Evolutionary conservation across 2,888 invertebrate species (phyloP).

Genomic region (Platypus cylindrus): DNA sequence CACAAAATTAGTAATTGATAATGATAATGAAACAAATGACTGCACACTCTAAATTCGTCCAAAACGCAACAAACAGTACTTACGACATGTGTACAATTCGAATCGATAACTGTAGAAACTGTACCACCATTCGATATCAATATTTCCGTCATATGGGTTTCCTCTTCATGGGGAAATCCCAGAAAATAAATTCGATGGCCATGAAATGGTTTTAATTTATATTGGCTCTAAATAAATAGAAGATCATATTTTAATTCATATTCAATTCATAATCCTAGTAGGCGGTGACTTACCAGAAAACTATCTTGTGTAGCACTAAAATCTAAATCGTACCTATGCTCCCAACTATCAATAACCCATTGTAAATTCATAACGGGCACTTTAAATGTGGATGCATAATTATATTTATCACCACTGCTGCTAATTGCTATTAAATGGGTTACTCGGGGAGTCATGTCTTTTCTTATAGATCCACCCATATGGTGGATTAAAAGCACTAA

Average conservation of each 20-base stretch:
- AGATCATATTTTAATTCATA: not conserved
- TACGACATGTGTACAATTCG: conserved; percentile 85
- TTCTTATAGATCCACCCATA: conserved; percentile 92
- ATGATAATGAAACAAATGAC: conserved; percentile 2
- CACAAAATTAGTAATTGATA: conserved; percentile 7
- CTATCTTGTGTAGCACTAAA: conserved; percentile 59
- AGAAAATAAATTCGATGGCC: conserved; percentile 78
- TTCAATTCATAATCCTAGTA: not conserved
- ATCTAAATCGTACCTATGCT: conserved; percentile 54
- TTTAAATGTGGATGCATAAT: conserved; percentile 82
- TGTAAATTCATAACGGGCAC: conserved; percentile 76
- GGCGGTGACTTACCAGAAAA: conserved; percentile 47
- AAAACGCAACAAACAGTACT: conserved; percentile 35
- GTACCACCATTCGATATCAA: conserved; percentile 77
- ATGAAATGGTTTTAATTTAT: conserved; percentile 77
- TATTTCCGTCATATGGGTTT: conserved; percentile 83
- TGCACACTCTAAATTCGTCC: not conserved
- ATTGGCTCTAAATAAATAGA: conserved; percentile 36
- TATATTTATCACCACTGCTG: conserved; percentile 85
- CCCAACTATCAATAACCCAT: conserved; percentile 87
- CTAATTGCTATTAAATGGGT: conserved; percentile 89
- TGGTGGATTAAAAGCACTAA: conserved; percentile 83
- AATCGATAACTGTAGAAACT: conserved; percentile 63
- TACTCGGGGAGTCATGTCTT: conserved; percentile 76
- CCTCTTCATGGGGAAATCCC: conserved; percentile 83